Base-by-base conservation (phyloP, 2,888 invertebrate species). In the Mystacides longicornis region DNA sequence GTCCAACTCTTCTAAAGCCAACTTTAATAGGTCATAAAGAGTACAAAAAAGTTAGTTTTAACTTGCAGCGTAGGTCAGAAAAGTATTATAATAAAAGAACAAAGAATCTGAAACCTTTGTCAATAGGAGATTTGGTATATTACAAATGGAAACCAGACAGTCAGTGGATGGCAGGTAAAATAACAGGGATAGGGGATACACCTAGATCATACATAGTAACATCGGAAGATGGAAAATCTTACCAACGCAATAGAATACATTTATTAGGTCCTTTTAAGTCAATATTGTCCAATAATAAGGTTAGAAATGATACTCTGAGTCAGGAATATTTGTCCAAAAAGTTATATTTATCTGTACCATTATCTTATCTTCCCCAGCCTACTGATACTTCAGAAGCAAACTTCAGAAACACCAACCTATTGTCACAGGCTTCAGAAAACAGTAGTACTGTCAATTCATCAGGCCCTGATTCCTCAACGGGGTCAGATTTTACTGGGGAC, bases 161-260 rank as follows among this genome's bases (percentile, higher is more conserved):
- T 18, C 43, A 43, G 7, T 43, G 43, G 43, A 5, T 43, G 16
- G 11, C 43, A 11, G 43, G 43, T 11, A 16, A 11, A 43, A n/a
- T 43, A 16, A n/a, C 7, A 43, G 16, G 16, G 4, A 43, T 43
- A 11, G 43, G 43, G 4, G 43, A 43, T 43, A 43, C 43, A 43
- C 43, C 43, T 43, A 11, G 43, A 43, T 16, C 43, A 18, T 43
- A 11, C 16, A n/a, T 43, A 16, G 16, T 43, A 5, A 5, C 16
- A 5, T 5, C 43, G 5, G 43, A 43, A 43, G 5, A 43, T 43
- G 43, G 43, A 11, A 43, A 11, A 43, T 5, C 5, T 16, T 43
- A 43, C 43, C 7, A 43, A 18, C 43, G 43, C 7, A 43, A 43
- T 18, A 43, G 43, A 43, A 43, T 43, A 11, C 43, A 43, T 43